Percentiles rank a stretch among this genome's conserved stretches.
phyloP scores from a whole-genome alignment of 2,888 invertebrate species.

The Phymatocera aterrima region DNA sequence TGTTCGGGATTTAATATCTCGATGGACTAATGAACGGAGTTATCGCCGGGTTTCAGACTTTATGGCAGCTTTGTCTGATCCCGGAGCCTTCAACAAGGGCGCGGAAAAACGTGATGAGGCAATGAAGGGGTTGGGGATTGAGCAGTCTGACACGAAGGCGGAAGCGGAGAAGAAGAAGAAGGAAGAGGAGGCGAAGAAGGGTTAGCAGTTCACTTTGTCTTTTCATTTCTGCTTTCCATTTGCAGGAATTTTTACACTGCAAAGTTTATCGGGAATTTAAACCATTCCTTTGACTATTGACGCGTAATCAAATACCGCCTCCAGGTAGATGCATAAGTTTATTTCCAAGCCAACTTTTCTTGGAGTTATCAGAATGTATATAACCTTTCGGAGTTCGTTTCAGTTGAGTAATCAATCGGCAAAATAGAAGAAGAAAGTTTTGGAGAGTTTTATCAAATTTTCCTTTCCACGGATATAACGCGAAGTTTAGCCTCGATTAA shows the following conservation, averaged over 20 bases:
- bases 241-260: neutral
- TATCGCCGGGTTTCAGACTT: constrained; percentile 81
- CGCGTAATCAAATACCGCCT: neutral
- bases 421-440: constrained; percentile 1
- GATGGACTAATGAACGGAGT: neutral
- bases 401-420: no score
- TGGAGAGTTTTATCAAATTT: neutral
- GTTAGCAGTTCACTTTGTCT: constrained; percentile 50
- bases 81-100: constrained; percentile 84
- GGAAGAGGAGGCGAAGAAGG: constrained; percentile 71
- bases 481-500: no score
- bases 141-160: constrained; percentile 74
- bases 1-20: neutral
- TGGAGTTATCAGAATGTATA: neutral
- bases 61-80: constrained; percentile 98
- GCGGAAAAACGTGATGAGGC: constrained; percentile 81
- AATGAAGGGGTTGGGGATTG: constrained; percentile 83
- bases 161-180: constrained; percentile 71
- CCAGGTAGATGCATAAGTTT: neutral
- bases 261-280: neutral
- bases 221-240: neutral
- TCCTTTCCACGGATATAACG: neutral
- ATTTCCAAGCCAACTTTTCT: neutral
- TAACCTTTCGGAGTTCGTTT: neutral
- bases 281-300: neutral